Base-by-base conservation (phyloP, 2,888 invertebrate species). In the Agrochola circellaris region DNA sequence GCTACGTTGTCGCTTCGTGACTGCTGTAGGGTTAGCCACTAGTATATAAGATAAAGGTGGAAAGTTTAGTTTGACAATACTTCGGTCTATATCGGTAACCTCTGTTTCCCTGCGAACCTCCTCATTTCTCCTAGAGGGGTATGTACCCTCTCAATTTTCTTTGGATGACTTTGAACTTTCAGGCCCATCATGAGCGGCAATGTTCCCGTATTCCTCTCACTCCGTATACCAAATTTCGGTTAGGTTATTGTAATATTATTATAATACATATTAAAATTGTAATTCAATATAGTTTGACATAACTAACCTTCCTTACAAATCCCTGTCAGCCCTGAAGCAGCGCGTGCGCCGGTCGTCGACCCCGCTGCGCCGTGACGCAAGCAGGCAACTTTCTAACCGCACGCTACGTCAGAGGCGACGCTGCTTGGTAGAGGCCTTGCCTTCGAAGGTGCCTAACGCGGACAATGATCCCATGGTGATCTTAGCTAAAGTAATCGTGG, bases 301-400 rank as follows among this genome's bases (percentile, higher is more conserved):
- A 77, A 81, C 82, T 85, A 83, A 82, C 83, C 83, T 83, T 81
- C 77, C 83, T 73, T 77, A 86, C 69, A 69, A 78, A 60, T 30
- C 68, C 75, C 75, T 77, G 85, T 20, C 91, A 91, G 80, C 92
- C 91, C 92, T 91, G 86, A 20, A 77, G 62, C 75, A 74, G 80
- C 83, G 81, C 79, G 83, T 87, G 88, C 88, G 87, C 77, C 80
- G 95, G 93, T 87, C 95, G 90, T 92, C 91, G 95, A 94, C 93
- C 95, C 91, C 93, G 90, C 89, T 91, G 93, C 93, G 92, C 90
- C 92, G 96, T 96, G 96, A 96, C 96, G 96, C 95, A 96, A 96
- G 93, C 93, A 92, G 89, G 92, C 95, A 95, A 96, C 96, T 96
- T 96, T 96, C 96, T 96, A 96, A 95, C 94, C 92, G 89, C 91